Percentiles rank a stretch among this genome's conserved stretches.
phyloP scores from a whole-genome alignment of 2,113 vertebrate species.

The Megatriorchis doriae region DNA sequence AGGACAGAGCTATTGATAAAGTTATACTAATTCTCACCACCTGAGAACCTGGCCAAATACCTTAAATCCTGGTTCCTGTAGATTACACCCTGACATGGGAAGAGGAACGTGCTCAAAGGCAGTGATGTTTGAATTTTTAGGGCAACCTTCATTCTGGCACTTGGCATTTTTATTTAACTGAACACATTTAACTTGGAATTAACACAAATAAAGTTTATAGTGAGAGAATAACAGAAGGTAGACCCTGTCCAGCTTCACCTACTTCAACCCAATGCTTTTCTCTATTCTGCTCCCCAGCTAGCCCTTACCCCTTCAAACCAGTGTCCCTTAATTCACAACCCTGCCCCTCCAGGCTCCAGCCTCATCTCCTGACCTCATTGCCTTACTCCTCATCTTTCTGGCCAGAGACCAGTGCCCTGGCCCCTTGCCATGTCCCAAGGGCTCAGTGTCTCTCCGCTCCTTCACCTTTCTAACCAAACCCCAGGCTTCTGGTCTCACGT shows the following conservation, averaged over 20 bases:
- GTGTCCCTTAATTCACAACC: accelerated
- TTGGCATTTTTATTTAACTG: constrained; percentile 13
- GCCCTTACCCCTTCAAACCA: neutral
- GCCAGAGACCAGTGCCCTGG: accelerated
- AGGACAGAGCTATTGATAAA: neutral
- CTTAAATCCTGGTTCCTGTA: neutral
- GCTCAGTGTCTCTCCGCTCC: neutral
- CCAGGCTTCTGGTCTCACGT: neutral
- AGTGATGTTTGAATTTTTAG: neutral
- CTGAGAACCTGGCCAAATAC: neutral
- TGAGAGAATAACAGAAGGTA: neutral
- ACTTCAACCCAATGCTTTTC: neutral
- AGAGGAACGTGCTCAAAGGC: constrained; percentile 11
- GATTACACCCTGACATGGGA: neutral
- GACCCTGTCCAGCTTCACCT: neutral
- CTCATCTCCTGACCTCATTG: neutral
- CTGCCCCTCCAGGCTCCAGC: neutral
- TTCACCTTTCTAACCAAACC: neutral
- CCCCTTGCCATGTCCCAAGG: neutral
- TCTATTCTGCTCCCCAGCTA: neutral
- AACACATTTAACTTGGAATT: neutral
- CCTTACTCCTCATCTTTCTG: neutral
- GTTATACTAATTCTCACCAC: neutral
- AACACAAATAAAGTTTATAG: neutral
- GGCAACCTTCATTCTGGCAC: constrained; percentile 25